Evolutionary conservation across 2,113 vertebrate genomes (phyloP).

Genomic region (Oryctolagus cuniculus): mOryCun1.1 NC_091433.1:107865001-107865500

Average conservation of each 20-base stretch:
- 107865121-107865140: background rate
- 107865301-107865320: background rate
- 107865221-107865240: background rate
- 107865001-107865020: background rate
- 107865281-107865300: background rate
- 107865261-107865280: background rate
- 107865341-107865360: background rate
- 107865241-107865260: background rate
- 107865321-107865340: background rate
- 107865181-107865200: background rate
- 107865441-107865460: background rate
- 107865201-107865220: background rate
- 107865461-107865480: conserved; percentile 11
- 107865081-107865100: background rate
- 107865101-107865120: background rate
- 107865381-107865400: background rate
- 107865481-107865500: background rate
- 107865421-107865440: background rate
- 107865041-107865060: background rate
- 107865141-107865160: background rate
- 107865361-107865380: background rate
- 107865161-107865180: background rate
- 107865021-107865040: background rate
- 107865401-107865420: background rate
- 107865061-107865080: background rate